These are phyloP conservation scores for Agapornis roseicollis DNA, from an alignment of 2,113 vertebrate species.

Conservation along the genomic window DNA sequence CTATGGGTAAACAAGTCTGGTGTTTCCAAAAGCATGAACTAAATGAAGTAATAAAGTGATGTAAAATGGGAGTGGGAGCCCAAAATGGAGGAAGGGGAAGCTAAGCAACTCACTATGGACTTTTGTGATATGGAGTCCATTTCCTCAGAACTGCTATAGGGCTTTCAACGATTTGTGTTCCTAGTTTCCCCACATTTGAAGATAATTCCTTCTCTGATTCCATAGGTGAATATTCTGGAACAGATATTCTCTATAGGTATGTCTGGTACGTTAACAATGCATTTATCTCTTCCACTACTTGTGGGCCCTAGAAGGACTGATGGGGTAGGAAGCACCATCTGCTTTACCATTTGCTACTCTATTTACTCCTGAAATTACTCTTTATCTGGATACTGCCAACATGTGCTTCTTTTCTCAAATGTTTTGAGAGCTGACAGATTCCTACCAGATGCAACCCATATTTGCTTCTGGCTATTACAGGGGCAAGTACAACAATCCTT, in stretches of 20 bases:
- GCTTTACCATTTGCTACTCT: not conserved
- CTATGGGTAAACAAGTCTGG: not conserved
- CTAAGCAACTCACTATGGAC: accelerated
- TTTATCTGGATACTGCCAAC: not conserved
- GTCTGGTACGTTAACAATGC: not conserved
- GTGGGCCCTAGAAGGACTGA: not conserved
- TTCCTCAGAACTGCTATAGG: not conserved
- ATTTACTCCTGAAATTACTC: not conserved
- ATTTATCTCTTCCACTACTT: not conserved
- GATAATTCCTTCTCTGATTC: not conserved
- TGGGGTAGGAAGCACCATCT: not conserved
- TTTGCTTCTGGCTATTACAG: not conserved
- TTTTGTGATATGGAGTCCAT: not conserved
- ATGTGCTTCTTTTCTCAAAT: not conserved
- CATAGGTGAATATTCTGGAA: not conserved
- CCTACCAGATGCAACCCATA: not conserved
- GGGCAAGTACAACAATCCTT: not conserved
- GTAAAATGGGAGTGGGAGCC: not conserved
- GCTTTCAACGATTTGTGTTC: not conserved
- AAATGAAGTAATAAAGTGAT: not conserved
- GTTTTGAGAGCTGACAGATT: not conserved
- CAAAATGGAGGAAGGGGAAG: not conserved
- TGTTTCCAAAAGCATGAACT: not conserved
- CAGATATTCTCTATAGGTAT: not conserved
- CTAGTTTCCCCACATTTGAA: not conserved